Percentiles rank a stretch among this genome's conserved stretches.
Evolutionary conservation across 2,888 invertebrate species (phyloP).

Genomic region (Megamerina dolium): DNA sequence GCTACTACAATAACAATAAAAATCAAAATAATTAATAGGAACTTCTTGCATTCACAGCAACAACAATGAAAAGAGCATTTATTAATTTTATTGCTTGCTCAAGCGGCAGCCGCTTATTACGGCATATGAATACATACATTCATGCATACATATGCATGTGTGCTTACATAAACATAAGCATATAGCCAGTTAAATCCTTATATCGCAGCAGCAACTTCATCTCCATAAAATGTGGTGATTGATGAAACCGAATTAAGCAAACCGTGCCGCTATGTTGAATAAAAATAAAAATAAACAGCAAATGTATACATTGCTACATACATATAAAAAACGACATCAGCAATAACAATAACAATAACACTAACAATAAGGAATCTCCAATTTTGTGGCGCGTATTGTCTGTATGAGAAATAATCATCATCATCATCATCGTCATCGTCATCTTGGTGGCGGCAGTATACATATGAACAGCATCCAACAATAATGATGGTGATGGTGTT

Average conservation of each 20-base stretch:
- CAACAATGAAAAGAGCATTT: too few relatives aligned
- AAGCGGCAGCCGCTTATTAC: not conserved
- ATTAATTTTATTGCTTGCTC: too few relatives aligned
- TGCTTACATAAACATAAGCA: too few relatives aligned
- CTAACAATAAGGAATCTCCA: slow-evolving; percentile 20
- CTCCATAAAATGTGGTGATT: slow-evolving; percentile 29
- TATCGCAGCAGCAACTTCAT: slow-evolving; percentile 21
- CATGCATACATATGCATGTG: not conserved
- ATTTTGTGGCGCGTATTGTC: slow-evolving; percentile 29
- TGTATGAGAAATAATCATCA: slow-evolving; percentile 28
- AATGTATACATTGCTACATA: too few relatives aligned
- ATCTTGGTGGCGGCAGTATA: not conserved
- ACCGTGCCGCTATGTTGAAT: slow-evolving; percentile 17
- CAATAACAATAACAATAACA: slow-evolving; percentile 2
- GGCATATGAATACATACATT: not conserved
- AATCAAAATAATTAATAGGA: too few relatives aligned
- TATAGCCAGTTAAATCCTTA: too few relatives aligned
- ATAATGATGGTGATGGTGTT: slow-evolving; percentile 4
- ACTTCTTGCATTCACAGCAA: too few relatives aligned
- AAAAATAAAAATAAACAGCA: not conserved
- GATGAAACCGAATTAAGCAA: slow-evolving; percentile 32
- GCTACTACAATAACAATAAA: too few relatives aligned
- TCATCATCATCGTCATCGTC: slow-evolving; percentile 11
- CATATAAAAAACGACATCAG: slow-evolving; percentile 6
- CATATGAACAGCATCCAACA: too few relatives aligned